Base-by-base conservation (phyloP, 2,797 vertebrate species). In the Limnodromus scolopaceus region DNA sequence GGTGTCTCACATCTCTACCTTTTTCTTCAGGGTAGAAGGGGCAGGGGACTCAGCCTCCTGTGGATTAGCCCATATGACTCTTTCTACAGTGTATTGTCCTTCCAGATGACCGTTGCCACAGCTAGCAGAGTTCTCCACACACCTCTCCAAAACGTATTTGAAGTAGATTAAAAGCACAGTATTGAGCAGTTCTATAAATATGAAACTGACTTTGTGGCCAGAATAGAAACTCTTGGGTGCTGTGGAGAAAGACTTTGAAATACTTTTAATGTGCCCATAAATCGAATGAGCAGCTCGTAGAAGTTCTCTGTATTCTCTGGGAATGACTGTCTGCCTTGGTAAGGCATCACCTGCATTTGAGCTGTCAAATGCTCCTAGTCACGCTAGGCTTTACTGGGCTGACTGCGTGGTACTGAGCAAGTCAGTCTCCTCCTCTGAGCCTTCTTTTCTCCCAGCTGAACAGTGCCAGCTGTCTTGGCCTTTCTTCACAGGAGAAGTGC, bases 141-240 rank as follows among this genome's bases (percentile, higher is more conserved):
- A 51, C 17, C 28, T 82, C 84, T 94, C 70, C 58, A 72, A 91
- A 76, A 74, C 11, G 17, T 39, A 34, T 80, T 80, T 10, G 2
- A 74, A 78, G 55, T 38, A 89, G 36, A 87, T 91, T 55, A 85
- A 85, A 92, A 95, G 34, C 46, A 54, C 5, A 10, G 10, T 25
- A 5, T 57, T 78, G 46, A 88, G 28, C 27, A 61, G 61, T 84
- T 91, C 70, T 76, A 84, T 80, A 87, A 82, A 87, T 72, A 86
- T 5, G 51, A 70, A 87, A 18, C 41, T 69, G 57, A 76, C 54
- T 88, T 80, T 75, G 76, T 61, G 70, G n/a, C 63, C 18, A 66
- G 63, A 92, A 66, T 55, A 84, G 49, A 82, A 88, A 61, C 39
- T 64, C n/a, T 65, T 55, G 46, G 30, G 78, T 84, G n/a, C 6